These are phyloP conservation scores for Brenthis ino DNA, from an alignment of 2,888 invertebrate species.

Conservation along the genomic window DNA sequence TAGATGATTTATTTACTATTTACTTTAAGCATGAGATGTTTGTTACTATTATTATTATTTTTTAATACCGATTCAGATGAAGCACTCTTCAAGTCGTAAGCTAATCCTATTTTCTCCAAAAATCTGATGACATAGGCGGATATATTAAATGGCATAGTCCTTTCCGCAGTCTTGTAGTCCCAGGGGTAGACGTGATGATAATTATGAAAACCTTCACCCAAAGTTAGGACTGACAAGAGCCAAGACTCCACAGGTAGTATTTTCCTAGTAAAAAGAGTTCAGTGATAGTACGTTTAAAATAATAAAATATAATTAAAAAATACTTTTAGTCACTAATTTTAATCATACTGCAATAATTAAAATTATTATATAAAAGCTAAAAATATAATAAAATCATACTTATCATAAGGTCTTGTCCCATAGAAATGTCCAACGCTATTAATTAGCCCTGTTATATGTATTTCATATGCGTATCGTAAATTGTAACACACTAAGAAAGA, in stretches of 20 bases:
- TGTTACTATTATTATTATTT: too few species aligned
- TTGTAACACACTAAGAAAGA: constrained; percentile 84
- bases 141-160: constrained; percentile 84
- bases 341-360: neutral
- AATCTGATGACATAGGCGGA: constrained; percentile 85
- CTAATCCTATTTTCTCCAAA: constrained; percentile 82
- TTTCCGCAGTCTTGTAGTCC: constrained; percentile 96
- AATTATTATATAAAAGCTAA: constrained; percentile 2
- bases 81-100: constrained; percentile 83
- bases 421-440: constrained; percentile 92
- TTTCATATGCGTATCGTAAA: constrained; percentile 81
- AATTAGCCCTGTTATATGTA: constrained; percentile 92
- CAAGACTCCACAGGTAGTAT: constrained; percentile 91
- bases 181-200: constrained; percentile 96
- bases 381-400: constrained; percentile 66
- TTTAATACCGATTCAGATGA: constrained; percentile 62
- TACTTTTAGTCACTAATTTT: neutral
- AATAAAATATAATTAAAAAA: too few species aligned
- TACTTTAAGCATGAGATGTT: too few species aligned
- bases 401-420: constrained; percentile 90
- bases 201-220: constrained; percentile 96
- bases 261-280: constrained; percentile 70
- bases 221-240: constrained; percentile 85
- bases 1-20: too few species aligned
- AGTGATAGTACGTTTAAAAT: too few species aligned